phyloP scores from a whole-genome alignment of 1,140 invertebrate species.

The Diprion similis region DNA sequence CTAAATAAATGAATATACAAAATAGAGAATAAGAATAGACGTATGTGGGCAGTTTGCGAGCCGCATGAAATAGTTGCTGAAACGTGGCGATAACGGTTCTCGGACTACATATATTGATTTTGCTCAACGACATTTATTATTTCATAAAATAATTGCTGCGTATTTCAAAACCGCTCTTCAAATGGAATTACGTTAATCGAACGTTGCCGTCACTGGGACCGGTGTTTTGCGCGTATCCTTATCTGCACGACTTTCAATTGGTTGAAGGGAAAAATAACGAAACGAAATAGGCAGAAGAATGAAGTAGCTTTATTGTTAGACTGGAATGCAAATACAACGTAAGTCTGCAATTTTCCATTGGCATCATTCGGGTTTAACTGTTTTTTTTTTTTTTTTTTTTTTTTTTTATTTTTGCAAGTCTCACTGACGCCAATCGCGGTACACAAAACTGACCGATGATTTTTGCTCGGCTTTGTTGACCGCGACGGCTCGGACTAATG shows the following conservation, averaged over 20 bases:
- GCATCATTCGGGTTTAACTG: background rate
- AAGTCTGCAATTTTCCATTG: background rate
- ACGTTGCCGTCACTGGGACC: too few species aligned
- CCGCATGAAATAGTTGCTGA: too few species aligned
- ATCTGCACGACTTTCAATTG: background rate
- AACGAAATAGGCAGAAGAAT: too few species aligned
- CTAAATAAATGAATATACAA: background rate
- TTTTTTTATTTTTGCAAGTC: background rate
- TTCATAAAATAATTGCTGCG: background rate
- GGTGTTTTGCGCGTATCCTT: too few species aligned
- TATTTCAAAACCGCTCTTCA: background rate
- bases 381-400: background rate
- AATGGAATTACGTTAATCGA: too few species aligned
- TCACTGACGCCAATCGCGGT: background rate
- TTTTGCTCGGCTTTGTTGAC: background rate
- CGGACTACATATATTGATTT: conserved; percentile 20
- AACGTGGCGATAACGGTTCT: background rate
- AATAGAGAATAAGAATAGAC: too few species aligned
- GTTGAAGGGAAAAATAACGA: too few species aligned
- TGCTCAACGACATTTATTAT: conserved; percentile 35
- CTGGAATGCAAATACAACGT: too few species aligned
- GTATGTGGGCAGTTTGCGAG: too few species aligned
- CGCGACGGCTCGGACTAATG: background rate
- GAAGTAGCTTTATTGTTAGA: too few species aligned
- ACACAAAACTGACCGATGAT: background rate